Evolutionary conservation across 2,888 invertebrate genomes (phyloP).

Genomic region (Heliconius cydno): DNA sequence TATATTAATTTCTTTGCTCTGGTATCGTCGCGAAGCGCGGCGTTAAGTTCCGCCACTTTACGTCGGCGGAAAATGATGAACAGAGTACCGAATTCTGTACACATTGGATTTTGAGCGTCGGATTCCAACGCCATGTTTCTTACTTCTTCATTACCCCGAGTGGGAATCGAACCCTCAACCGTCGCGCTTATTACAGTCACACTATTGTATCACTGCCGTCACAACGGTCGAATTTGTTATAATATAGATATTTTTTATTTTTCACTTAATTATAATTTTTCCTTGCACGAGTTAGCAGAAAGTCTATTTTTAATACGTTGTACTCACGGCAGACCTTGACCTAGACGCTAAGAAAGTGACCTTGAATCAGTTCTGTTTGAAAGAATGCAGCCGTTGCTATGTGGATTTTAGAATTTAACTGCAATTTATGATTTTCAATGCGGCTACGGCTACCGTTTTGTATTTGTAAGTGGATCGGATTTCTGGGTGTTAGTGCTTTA

Average conservation of each 20-base stretch:
- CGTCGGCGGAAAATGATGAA: too few relatives aligned
- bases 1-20: too few relatives aligned
- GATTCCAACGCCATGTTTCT: too few relatives aligned
- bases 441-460: neutral
- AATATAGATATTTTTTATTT: neutral
- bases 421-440: slow-evolving; percentile 25
- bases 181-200: neutral
- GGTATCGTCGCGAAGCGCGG: too few relatives aligned
- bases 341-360: slow-evolving; percentile 32
- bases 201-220: too few relatives aligned
- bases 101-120: too few relatives aligned
- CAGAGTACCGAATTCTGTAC: too few relatives aligned
- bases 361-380: slow-evolving; percentile 24
- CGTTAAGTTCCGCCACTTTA: too few relatives aligned
- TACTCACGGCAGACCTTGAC: slow-evolving; percentile 24
- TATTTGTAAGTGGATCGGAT: slow-evolving; percentile 14
- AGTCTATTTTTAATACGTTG: slow-evolving; percentile 26
- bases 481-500: neutral
- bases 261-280: slow-evolving; percentile 17
- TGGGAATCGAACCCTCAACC: neutral
- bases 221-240: too few relatives aligned
- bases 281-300: neutral
- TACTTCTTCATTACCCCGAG: neutral
- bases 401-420: slow-evolving; percentile 23
- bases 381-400: slow-evolving; percentile 31